Evolutionary conservation across 1,140 invertebrate species (phyloP).

Genomic region (Aleiodes sp.): DNA sequence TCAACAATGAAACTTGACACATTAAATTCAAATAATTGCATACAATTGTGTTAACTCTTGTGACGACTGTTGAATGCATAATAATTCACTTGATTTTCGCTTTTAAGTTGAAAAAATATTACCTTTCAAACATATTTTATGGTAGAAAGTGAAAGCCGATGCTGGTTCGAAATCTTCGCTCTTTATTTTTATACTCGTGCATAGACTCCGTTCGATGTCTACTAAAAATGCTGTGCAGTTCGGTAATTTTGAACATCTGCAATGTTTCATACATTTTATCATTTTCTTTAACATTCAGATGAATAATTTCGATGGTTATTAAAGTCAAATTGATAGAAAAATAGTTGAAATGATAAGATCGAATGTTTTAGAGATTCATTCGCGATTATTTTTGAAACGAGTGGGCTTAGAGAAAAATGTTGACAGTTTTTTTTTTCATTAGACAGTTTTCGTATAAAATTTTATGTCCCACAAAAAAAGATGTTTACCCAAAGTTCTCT

Average conservation of each 20-base stretch:
- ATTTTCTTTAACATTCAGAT: background rate
- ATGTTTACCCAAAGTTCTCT: background rate
- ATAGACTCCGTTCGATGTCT: constrained; percentile 52
- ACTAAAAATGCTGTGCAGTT: constrained; percentile 57
- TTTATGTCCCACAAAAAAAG: constrained; percentile 10
- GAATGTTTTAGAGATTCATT: too few species aligned
- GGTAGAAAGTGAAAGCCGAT: constrained; percentile 51
- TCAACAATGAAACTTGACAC: background rate
- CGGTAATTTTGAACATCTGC: constrained; percentile 44
- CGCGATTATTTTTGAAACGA: too few species aligned
- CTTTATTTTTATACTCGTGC: constrained; percentile 48
- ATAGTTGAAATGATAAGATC: too few species aligned
- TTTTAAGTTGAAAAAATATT: constrained; percentile 11
- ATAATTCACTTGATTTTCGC: background rate
- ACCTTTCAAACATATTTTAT: constrained; percentile 55
- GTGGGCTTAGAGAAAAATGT: too few species aligned
- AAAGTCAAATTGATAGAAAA: too few species aligned
- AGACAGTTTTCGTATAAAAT: too few species aligned
- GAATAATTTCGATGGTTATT: background rate
- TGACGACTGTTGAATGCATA: background rate
- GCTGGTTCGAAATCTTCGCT: constrained; percentile 52
- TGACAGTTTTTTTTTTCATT: too few species aligned
- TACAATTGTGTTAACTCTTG: background rate
- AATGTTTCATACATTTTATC: constrained; percentile 26
- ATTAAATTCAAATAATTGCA: background rate